Conservation (phyloP, 23 tunicate genomes). For the Trididemnum clinides region DNA sequence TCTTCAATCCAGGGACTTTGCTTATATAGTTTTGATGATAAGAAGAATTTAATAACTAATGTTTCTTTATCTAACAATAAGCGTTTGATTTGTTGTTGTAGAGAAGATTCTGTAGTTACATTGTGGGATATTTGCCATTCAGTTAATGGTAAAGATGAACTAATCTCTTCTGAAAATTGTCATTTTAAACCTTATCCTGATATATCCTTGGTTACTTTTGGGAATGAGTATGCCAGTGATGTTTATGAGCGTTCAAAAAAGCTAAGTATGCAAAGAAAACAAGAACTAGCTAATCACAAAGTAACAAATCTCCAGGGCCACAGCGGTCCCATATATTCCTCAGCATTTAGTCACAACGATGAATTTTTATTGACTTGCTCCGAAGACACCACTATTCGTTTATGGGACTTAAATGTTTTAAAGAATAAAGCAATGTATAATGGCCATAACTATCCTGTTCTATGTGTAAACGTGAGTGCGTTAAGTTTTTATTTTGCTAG, state of each 20-base stretch:
- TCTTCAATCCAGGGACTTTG: background rate
- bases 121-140: conserved; percentile 29
- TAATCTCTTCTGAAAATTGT: no score
- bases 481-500: conserved; percentile 73
- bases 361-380: conserved; percentile 63
- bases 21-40: conserved; percentile 4
- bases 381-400: conserved; percentile 77
- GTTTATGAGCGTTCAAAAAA: background rate
- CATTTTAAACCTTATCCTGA: conserved; percentile 10
- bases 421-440: conserved; percentile 66
- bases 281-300: background rate
- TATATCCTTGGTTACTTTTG: conserved; percentile 41
- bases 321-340: conserved; percentile 56
- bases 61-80: background rate
- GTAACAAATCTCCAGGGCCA: conserved; percentile 51
- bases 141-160: background rate
- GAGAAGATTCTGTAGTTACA: conserved; percentile 45
- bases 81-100: background rate
- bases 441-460: conserved; percentile 76
- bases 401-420: conserved; percentile 57
- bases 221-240: conserved; percentile 27
- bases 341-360: conserved; percentile 71
- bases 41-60: background rate
- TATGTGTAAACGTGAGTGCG: conserved; percentile 52
- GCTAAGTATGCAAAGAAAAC: background rate